A percentile compares a stretch with the other conserved stretches of the same genome.
These are phyloP conservation scores for Thunnus albacares DNA, from an alignment of 2,797 vertebrate genomes.

Conservation along the genomic window DNA sequence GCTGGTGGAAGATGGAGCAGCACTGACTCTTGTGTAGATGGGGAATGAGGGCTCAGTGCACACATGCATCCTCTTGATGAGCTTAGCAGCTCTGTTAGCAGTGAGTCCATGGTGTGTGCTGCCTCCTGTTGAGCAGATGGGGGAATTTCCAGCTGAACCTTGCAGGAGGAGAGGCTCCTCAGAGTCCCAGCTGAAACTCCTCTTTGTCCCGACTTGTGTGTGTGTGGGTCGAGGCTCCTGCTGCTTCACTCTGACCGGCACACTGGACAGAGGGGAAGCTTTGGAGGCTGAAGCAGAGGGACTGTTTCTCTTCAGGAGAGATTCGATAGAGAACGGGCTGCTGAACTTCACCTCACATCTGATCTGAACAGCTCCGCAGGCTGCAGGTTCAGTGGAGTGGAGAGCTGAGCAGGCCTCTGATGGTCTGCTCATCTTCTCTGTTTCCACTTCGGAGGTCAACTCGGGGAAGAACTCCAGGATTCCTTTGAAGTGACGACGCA, in stretches of 20 bases:
- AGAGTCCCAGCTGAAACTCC: constrained; percentile 44
- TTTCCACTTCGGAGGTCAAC: constrained; percentile 50
- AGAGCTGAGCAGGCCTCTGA: not conserved
- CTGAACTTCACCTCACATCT: constrained; percentile 73
- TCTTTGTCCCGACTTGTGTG: constrained; percentile 3
- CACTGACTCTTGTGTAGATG: not conserved
- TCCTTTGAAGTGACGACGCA: constrained; percentile 81
- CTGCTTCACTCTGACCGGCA: constrained; percentile 25
- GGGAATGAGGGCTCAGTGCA: constrained; percentile 13
- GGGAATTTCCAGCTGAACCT: constrained; percentile 5
- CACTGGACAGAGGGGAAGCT: constrained; percentile 33
- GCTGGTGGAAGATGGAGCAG: constrained; percentile 41
- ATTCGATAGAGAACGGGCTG: constrained; percentile 84
- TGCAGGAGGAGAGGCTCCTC: constrained; percentile 31
- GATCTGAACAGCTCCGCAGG: constrained; percentile 29
- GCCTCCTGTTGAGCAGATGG: constrained; percentile 50
- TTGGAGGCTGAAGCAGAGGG: constrained; percentile 3
- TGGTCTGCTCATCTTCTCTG: not conserved
- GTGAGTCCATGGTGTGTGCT: constrained; percentile 29
- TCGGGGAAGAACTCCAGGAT: constrained; percentile 78
- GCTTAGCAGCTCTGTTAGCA: not conserved
- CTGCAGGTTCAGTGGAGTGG: constrained; percentile 15
- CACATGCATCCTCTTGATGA: constrained; percentile 16
- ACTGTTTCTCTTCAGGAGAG: constrained; percentile 75
- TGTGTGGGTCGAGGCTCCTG: constrained; percentile 22